Base-by-base conservation (phyloP, 2,113 vertebrate species). In the Pithys albifrons region DNA sequence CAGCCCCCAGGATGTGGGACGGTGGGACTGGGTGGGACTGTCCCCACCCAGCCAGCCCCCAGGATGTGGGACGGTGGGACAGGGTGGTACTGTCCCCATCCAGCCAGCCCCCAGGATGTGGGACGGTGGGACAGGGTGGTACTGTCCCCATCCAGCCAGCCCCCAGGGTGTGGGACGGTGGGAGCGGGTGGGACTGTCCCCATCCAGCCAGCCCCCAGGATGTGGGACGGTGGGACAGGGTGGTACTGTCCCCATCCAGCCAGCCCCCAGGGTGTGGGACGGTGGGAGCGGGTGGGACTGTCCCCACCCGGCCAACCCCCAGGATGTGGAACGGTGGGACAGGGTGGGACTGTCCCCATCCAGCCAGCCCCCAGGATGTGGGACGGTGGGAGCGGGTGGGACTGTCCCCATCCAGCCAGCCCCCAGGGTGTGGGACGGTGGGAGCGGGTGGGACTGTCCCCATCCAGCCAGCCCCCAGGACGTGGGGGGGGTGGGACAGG, bases 361-460 rank as follows among this genome's bases (percentile, higher is more conserved):
- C 16, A 1, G 55, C 49, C 70, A 48, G 55, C 46, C 55, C 65
- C 66, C 0, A 3, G 89, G 29, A 1, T 6, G 51, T 0, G 29
- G 71, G 81, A 66, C 69, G 69, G 33, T 49, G 59, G 49, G n/a
- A 10, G 9, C 9, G 39, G 37, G 37, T 37, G 37, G 9, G 39
- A 41, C 39, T 41, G 4, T 62, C 46, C 78, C 62, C 41, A 6
- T 37, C 58, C 14, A 1, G 55, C 49, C 69, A 48, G 51, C 46
- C 55, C 65, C 66, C 0, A 3, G 89, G 29, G 1, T 5, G 51
- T 0, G 29, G 71, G 81, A 66, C 69, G 69, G 33, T 49, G 59
- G 49, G n/a, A 10, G 1, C 0, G 41, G 0, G 2, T 10, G 39
- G 39, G 41, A 41, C 41, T 41, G 4, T 62, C 46, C 78, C 62